Percentiles rank a stretch among this genome's conserved stretches.
These are phyloP conservation scores for Sebastes hopkinsi DNA, from an alignment of 2,797 vertebrate species.

Conservation along the genomic window DNA sequence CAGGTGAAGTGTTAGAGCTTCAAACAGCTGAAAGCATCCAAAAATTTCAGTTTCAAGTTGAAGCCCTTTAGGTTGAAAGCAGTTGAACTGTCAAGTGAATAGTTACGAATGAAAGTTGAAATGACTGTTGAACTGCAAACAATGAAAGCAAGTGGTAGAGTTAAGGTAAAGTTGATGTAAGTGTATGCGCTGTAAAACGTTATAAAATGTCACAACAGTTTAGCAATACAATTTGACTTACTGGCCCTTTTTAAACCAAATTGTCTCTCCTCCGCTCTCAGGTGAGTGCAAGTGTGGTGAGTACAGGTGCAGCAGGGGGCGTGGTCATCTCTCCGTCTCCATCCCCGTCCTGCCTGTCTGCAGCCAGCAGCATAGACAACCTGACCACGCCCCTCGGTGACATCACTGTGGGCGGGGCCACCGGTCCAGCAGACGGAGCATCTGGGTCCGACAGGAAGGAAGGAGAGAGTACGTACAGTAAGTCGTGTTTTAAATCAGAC, in stretches of 20 bases:
- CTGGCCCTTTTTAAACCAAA: neutral
- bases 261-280: constrained; percentile 1
- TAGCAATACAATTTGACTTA: neutral
- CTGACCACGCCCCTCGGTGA: constrained; percentile 89
- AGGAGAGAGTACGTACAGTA: constrained; percentile 85
- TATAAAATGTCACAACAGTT: neutral
- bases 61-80: too few relatives aligned
- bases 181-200: neutral
- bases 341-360: constrained; percentile 94
- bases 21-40: neutral
- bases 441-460: constrained; percentile 92
- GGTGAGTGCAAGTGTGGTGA: constrained; percentile 71
- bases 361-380: constrained; percentile 97
- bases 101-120: too few relatives aligned
- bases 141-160: too few relatives aligned
- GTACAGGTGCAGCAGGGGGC: constrained; percentile 61
- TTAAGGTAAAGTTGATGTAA: too few relatives aligned
- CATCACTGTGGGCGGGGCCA: constrained; percentile 84
- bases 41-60: too few relatives aligned
- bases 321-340: constrained; percentile 93
- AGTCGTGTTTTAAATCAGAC: neutral
- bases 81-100: too few relatives aligned
- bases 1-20: neutral
- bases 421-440: constrained; percentile 91
- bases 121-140: too few relatives aligned